Evolutionary conservation across 2,113 vertebrate genomes (phyloP).

Genomic region (Esox niger): DNA sequence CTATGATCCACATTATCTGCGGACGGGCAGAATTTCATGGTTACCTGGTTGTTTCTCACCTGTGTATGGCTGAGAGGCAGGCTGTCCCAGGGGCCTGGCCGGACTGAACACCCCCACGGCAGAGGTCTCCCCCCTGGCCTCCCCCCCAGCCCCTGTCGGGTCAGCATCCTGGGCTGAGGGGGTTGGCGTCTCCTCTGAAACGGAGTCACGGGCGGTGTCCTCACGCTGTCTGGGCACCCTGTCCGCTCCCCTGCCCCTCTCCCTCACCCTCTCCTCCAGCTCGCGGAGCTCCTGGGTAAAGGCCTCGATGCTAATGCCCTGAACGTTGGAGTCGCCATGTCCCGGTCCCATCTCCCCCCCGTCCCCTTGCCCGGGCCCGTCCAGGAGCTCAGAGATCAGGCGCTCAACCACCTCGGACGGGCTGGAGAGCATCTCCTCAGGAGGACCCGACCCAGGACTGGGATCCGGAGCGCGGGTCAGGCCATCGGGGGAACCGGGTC

Average conservation of each 20-base stretch:
- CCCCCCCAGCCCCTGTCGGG: not conserved
- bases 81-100: constrained; percentile 70
- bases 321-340: constrained; percentile 60
- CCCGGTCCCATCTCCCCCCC: constrained; percentile 13
- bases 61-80: constrained; percentile 86
- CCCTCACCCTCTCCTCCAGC: constrained; percentile 80
- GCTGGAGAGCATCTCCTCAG: constrained; percentile 28
- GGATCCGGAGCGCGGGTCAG: constrained; percentile 14
- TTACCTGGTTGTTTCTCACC: constrained; percentile 77
- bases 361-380: constrained; percentile 58
- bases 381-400: constrained; percentile 79
- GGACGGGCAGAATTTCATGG: no score
- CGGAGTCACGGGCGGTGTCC: constrained; percentile 36
- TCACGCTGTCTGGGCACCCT: not conserved
- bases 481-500: constrained; percentile 1
- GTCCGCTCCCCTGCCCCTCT: constrained; percentile 19
- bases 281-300: constrained; percentile 85
- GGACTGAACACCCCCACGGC: constrained; percentile 69
- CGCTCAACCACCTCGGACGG: constrained; percentile 71
- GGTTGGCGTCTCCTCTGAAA: constrained; percentile 58
- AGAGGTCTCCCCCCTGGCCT: constrained; percentile 60
- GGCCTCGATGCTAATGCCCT: constrained; percentile 80
- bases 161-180: constrained; percentile 44
- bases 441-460: constrained; percentile 24
- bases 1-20: no score